phyloP scores from a whole-genome alignment of 2,797 vertebrate genomes.

The Silurus aristotelis region DNA sequence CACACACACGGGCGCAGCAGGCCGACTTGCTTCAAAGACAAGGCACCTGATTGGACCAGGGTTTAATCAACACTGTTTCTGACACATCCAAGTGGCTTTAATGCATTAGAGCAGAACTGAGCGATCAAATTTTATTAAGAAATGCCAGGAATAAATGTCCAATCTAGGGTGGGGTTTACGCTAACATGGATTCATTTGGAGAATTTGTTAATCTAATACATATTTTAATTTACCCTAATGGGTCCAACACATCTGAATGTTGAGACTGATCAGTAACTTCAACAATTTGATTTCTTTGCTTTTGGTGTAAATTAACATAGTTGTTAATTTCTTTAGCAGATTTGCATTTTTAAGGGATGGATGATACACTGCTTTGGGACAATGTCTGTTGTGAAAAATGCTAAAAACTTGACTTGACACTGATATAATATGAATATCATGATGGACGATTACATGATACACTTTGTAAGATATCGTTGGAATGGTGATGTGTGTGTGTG shows the following conservation, averaged over 20 bases:
- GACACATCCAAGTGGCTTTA: background rate
- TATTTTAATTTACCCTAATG: background rate
- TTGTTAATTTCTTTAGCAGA: background rate
- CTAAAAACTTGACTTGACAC: too few relatives aligned
- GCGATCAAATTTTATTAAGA: constrained; percentile 7
- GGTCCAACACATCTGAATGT: background rate
- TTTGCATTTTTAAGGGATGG: background rate
- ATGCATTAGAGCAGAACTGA: constrained; percentile 42
- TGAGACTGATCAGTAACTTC: background rate
- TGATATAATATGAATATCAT: too few relatives aligned
- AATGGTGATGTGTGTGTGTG: too few relatives aligned
- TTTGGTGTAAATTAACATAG: background rate
- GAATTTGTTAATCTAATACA: too few relatives aligned
- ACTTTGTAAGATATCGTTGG: too few relatives aligned
- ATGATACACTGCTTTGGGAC: too few relatives aligned
- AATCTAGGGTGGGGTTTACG: too few relatives aligned
- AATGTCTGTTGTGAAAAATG: too few relatives aligned
- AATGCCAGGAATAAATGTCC: background rate
- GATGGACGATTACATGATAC: too few relatives aligned
- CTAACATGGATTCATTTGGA: background rate
- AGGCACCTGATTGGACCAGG: constrained; percentile 26
- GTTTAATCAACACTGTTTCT: constrained; percentile 29
- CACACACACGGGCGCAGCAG: constrained; percentile 50
- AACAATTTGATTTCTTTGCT: background rate
- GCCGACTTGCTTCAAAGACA: constrained; percentile 39